Evolutionary conservation across 1,140 invertebrate species (phyloP).

Genomic region (Idris sp.): DNA sequence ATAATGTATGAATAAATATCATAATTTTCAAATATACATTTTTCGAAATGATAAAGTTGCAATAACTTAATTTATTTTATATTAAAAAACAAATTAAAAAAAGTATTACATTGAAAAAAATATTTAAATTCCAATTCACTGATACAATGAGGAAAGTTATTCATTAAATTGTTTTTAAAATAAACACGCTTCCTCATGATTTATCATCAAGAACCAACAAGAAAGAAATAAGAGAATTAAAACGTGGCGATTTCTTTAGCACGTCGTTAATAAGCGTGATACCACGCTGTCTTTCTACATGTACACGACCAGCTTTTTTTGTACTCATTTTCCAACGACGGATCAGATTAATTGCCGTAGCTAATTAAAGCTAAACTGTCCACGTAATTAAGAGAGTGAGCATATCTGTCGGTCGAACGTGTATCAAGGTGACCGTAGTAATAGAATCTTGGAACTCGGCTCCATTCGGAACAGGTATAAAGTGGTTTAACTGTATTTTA

Average conservation of each 20-base stretch:
- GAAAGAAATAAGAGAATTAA: conserved; percentile 45
- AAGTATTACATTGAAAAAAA: not conserved
- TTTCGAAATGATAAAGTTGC: too few relatives aligned
- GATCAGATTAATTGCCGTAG: conserved; percentile 71
- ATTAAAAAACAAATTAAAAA: too few relatives aligned
- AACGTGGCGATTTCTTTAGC: conserved; percentile 58
- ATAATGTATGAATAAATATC: too few relatives aligned
- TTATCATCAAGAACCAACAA: conserved; percentile 52
- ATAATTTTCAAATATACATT: too few relatives aligned
- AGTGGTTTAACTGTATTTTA: conserved; percentile 41
- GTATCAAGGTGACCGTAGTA: conserved; percentile 69
- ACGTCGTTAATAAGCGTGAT: conserved; percentile 59
- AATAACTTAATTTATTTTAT: too few relatives aligned
- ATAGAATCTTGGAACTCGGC: conserved; percentile 66
- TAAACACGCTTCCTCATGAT: conserved; percentile 39
- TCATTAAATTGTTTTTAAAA: conserved; percentile 52
- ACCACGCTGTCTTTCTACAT: conserved; percentile 53
- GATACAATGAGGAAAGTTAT: conserved; percentile 23
- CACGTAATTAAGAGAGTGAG: conserved; percentile 68
- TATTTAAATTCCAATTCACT: conserved; percentile 18
- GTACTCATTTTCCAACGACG: conserved; percentile 50
- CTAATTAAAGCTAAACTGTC: conserved; percentile 71
- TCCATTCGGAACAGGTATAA: conserved; percentile 55
- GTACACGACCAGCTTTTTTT: conserved; percentile 36
- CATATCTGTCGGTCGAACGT: conserved; percentile 65